Evolutionary conservation across 1,140 invertebrate species (phyloP).

Genomic region (Neocloeon triangulifer): DNA sequence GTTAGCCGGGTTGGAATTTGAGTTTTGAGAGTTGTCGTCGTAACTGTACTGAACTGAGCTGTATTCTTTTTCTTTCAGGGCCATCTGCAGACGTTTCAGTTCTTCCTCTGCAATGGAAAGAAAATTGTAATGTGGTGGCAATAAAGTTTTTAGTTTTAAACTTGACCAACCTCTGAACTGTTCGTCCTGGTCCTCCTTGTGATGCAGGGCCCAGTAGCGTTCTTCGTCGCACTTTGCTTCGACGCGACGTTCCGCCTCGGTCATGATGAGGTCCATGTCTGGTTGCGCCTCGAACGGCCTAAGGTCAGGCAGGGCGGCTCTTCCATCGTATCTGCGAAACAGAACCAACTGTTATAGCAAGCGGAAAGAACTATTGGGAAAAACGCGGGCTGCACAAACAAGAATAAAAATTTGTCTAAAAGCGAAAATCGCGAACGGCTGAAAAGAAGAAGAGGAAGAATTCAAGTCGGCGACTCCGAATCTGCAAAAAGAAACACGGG

Average conservation of each 20-base stretch:
- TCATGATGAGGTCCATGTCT: constrained; percentile 28
- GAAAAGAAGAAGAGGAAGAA: too few relatives aligned
- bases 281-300: constrained; percentile 41
- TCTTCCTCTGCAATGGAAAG: constrained; percentile 55
- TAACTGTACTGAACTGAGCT: constrained; percentile 66
- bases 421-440: too few relatives aligned
- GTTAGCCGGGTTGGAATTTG: too few relatives aligned
- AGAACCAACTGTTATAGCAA: too few relatives aligned
- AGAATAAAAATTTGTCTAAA: too few relatives aligned
- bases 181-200: constrained; percentile 64
- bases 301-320: constrained; percentile 67
- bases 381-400: too few relatives aligned
- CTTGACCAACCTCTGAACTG: constrained; percentile 74
- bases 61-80: constrained; percentile 41
- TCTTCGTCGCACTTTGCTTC: constrained; percentile 80
- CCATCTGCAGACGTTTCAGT: constrained; percentile 61
- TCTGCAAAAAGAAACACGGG: too few relatives aligned
- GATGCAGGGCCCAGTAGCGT: constrained; percentile 64
- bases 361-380: too few relatives aligned
- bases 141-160: too few relatives aligned
- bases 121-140: too few relatives aligned
- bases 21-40: constrained; percentile 28
- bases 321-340: constrained; percentile 92
- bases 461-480: too few relatives aligned
- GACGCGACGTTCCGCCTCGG: constrained; percentile 52